Base-by-base conservation (phyloP, 1,140 invertebrate genomes). In the Pseudomyrmex cubaensis region DNA sequence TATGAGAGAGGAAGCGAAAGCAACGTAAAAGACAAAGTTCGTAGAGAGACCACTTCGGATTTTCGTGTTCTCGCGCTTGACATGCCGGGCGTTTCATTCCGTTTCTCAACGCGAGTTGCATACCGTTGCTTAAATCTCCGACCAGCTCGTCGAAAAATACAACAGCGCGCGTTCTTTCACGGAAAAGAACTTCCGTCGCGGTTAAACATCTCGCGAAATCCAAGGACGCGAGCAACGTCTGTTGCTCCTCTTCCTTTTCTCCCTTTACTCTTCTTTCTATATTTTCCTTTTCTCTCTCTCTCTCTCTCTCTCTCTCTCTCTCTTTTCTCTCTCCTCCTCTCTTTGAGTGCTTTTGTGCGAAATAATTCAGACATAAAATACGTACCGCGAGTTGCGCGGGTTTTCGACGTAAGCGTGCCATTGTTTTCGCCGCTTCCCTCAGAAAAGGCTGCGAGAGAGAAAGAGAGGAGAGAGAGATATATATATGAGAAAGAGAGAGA, bases 351-450 rank as follows among this genome's bases (percentile, higher is more conserved):
- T 91, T 93, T 94, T 93, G 92, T 93, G 87, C 61, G 75, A 93
- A 93, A 93, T 94, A 93, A 94, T 93, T 93, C 92, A 93, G 91
- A 93, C 93, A 92, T 93, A 91, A 93, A 93, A 93, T 93, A 90
- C 91, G 89, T 88, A 85, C 86, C 66, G 89, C 82, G 83, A 89
- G 76, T 91, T 87, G 87, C 83, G 87, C 82, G 87, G 88, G 89
- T 93, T 92, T 93, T 89, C 54, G 90, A 92, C 90, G 87, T 92
- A 90, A 92, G 92, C 91, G 89, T 90, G 90, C 91, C 85, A 93
- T 94, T 93, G 92, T 93, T 93, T 93, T 87, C 76, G 70, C 74
- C 62, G 78, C 87, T 89, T 93, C 92, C 91, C 89, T 91, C 89
- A 89, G 86, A 84, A 90, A 84, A 88, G 84, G 83, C 87, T 63